A percentile compares a stretch with the other conserved stretches of the same genome.
These are phyloP conservation scores for Phataginus tricuspis DNA, from an alignment of 2,797 vertebrate species.

Conservation along the genomic window DNA sequence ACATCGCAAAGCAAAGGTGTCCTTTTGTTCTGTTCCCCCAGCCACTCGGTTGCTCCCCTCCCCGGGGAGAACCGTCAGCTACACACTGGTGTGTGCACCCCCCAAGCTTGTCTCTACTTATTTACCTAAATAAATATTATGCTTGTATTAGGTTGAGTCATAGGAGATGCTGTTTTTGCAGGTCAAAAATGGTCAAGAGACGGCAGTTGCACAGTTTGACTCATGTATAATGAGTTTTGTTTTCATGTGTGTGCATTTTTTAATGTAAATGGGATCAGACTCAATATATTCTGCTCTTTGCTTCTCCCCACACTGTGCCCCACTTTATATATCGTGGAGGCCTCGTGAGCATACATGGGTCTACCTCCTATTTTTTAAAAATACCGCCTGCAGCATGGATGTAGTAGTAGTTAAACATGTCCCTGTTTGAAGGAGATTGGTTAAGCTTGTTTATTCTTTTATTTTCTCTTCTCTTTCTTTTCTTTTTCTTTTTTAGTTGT, in stretches of 20 bases:
- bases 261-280: not conserved
- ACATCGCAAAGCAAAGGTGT: not conserved
- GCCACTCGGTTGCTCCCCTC: not conserved
- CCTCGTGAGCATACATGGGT: too few relatives aligned
- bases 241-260: not conserved
- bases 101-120: not conserved
- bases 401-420: not conserved
- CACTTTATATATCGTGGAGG: not conserved
- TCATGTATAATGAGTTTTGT: not conserved
- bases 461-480: not conserved
- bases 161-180: not conserved
- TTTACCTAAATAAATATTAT: not conserved
- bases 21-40: not conserved
- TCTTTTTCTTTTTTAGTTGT: not conserved
- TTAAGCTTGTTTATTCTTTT: not conserved
- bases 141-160: not conserved
- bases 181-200: not conserved
- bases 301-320: fast-evolving
- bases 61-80: not conserved
- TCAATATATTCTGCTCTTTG: not conserved
- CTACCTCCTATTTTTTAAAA: not conserved
- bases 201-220: not conserved
- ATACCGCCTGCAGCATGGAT: not conserved
- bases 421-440: not conserved
- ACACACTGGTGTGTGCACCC: too few relatives aligned